Evolutionary conservation across 2,888 invertebrate species (phyloP), one percentile per base, ranked within the genome.

Genomic region (Neoscelio sp.): DNA sequence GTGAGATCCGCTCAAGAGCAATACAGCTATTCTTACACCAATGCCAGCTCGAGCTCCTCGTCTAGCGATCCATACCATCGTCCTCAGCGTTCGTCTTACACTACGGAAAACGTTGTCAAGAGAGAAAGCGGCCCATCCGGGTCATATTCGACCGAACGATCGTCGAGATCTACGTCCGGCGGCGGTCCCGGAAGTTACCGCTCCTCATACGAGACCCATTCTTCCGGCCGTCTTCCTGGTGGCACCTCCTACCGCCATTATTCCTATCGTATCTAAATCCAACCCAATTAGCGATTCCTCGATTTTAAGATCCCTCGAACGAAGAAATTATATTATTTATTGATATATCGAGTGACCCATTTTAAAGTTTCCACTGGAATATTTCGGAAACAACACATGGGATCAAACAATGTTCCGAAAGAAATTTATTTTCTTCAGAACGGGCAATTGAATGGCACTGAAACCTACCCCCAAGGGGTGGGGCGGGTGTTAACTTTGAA

Each of bases 221-320:
- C 94, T 84, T 94, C 95, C 90, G 96, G 96, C 90, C 94, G 95
- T 90, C 93, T 96, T 90, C 97, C 96, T 82, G 94, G 95, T 88
- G 96, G 96, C 90, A 95, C 95, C 89, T 92, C 91, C 87, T 96
- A 96, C 92, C 95, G 96, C 88, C 96, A 96, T 91, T 96, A 94
- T 92, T 96, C 96, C 86, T 96, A 96, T 92, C 95, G 96, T 91
- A 96, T 96, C 90, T 97, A 95, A 93, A 89, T 80, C 82, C 50
- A 28, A 10, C 12, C 42, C 13, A 13, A 15, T n/a, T n/a, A n/a
- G n/a, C 38, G 15, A 60, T 65, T 52, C 46, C 56, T 76, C 67
- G 7, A 50, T 46, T 2, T 56, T 15, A 54, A 73, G 17, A 71
- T 71, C 73, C 33, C 56, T 46, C 46, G 54, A 54, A 48, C 35